These are phyloP conservation scores for Myotis yumanensis DNA, from an alignment of 2,113 vertebrate genomes.

Conservation along the genomic window DNA sequence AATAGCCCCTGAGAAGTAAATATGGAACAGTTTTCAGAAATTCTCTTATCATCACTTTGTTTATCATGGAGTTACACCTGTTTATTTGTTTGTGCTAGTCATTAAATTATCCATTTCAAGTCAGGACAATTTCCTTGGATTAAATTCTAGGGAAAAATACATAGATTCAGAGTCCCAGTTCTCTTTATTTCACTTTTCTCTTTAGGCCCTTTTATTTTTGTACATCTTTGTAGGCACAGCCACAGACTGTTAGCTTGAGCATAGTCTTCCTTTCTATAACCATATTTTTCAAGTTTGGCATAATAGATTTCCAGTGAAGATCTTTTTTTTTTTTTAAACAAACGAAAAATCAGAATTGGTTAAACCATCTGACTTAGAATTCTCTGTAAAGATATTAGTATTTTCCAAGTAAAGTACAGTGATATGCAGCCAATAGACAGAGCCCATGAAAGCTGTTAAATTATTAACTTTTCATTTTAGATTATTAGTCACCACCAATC, in stretches of 20 bases:
- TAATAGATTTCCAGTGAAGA: neutral
- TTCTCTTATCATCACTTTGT: neutral
- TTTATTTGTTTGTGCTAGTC: neutral
- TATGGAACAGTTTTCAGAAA: neutral
- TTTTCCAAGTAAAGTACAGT: conserved; percentile 30
- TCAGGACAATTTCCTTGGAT: conserved; percentile 17
- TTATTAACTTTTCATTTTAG: conserved; percentile 11
- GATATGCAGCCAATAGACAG: neutral
- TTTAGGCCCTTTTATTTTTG: neutral
- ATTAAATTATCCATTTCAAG: conserved; percentile 33
- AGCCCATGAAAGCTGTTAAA: neutral
- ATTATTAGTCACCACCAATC: neutral
- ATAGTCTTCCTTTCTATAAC: neutral
- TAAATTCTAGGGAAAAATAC: neutral
- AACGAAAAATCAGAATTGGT: neutral
- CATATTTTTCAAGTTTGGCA: neutral
- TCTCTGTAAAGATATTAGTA: neutral
- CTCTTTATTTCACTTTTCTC: neutral
- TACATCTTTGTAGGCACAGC: neutral
- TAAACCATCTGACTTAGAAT: neutral
- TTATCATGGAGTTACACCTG: conserved; percentile 47
- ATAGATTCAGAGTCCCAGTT: neutral
- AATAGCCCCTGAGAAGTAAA: neutral
- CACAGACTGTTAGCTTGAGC: neutral
- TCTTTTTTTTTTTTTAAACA: neutral